Percentiles rank a stretch among this genome's conserved stretches.
phyloP scores from a whole-genome alignment of 2,888 invertebrate genomes.

The Scaptomyza caliginosa region DNA sequence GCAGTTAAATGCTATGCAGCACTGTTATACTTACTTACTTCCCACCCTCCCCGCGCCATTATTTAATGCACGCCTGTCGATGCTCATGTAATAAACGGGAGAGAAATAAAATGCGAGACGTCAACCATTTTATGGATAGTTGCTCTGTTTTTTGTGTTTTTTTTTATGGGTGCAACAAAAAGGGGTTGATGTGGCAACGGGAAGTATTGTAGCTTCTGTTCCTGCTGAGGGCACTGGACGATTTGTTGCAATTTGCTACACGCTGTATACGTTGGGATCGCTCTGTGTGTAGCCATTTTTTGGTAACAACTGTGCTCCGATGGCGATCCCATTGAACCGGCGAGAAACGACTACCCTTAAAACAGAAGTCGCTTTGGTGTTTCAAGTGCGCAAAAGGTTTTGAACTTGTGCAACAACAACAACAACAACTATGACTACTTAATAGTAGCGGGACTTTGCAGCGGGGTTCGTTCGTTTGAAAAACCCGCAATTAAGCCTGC shows the following conservation, averaged over 20 bases:
- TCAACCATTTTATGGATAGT: conserved; percentile 79
- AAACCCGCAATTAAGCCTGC: conserved; percentile 80
- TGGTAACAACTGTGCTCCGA: conserved; percentile 48
- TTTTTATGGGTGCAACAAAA: conserved; percentile 54
- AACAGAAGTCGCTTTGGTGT: conserved; percentile 39
- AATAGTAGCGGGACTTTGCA: conserved; percentile 21
- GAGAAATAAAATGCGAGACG: conserved; percentile 57
- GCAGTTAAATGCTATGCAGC: conserved; percentile 23
- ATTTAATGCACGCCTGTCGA: conserved; percentile 25
- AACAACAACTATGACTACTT: conserved; percentile 3
- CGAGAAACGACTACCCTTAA: conserved; percentile 49
- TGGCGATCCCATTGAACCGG: conserved; percentile 53
- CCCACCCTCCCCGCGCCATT: not conserved
- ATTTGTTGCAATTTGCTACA: conserved; percentile 63
- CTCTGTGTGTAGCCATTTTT: conserved; percentile 64
- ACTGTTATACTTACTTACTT: not conserved
- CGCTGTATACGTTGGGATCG: conserved; percentile 27
- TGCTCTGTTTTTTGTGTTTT: conserved; percentile 59
- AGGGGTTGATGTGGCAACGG: conserved; percentile 58
- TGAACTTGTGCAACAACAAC: not conserved
- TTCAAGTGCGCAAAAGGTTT: conserved; percentile 77
- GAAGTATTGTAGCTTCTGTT: conserved; percentile 8
- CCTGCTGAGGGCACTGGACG: conserved; percentile 53
- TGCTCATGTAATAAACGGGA: conserved; percentile 53
- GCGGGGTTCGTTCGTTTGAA: conserved; percentile 69